Conservation (phyloP, 2,888 invertebrate species). For the Meta bourneti region DNA sequence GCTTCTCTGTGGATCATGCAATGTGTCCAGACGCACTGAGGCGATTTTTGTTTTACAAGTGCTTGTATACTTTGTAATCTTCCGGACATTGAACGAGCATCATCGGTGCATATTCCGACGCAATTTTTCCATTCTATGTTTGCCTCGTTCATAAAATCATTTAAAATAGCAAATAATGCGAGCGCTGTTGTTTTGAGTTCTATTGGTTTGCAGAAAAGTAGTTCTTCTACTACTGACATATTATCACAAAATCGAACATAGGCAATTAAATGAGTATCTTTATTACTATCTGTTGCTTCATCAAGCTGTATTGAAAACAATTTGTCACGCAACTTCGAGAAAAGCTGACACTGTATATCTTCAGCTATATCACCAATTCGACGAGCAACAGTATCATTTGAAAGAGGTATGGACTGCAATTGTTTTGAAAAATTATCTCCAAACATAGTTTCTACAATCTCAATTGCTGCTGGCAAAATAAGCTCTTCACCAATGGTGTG, state of each 20-base stretch:
- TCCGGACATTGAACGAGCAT: slow-evolving; percentile 63
- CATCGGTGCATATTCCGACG: slow-evolving; percentile 68
- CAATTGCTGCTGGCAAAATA: slow-evolving; percentile 50
- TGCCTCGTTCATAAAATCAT: slow-evolving; percentile 64
- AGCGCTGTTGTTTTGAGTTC: no score
- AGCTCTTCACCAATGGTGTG: slow-evolving; percentile 54
- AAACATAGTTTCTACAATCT: no score
- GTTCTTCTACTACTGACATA: no score
- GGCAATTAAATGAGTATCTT: no score
- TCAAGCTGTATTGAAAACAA: no score
- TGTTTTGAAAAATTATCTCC: no score
- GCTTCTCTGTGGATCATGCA: no score
- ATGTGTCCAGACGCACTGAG: no score
- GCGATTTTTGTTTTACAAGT: no score
- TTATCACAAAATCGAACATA: no score
- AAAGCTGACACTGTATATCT: slow-evolving; percentile 24
- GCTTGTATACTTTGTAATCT: slow-evolving; percentile 17
- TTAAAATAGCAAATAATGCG: not conserved
- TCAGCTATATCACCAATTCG: slow-evolving; percentile 30
- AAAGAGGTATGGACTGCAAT: not conserved
- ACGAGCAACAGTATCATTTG: slow-evolving; percentile 23
- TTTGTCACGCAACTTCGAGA: slow-evolving; percentile 11
- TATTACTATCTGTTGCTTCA: no score
- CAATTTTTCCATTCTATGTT: slow-evolving; percentile 64
- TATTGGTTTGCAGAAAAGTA: no score